Evolutionary conservation across 2,888 invertebrate genomes (phyloP).

Genomic region (Lasioglossum zephyrum): DNA sequence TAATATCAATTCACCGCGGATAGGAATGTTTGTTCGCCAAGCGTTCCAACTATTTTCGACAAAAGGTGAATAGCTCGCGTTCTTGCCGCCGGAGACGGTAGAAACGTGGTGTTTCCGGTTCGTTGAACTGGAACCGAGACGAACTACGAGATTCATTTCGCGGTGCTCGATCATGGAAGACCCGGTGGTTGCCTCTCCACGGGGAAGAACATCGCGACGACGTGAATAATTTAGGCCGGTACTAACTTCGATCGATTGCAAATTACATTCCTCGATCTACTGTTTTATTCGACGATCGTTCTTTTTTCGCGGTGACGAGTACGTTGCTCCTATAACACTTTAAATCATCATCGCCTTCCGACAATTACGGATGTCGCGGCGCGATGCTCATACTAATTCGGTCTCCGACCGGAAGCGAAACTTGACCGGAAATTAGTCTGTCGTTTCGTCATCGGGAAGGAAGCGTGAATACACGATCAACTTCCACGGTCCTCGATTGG

Average conservation of each 20-base stretch:
- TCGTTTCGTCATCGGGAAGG: slow-evolving; percentile 56
- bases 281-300: not conserved
- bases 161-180: slow-evolving; percentile 9
- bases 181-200: not conserved
- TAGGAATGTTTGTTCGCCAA: not conserved
- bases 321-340: slow-evolving; percentile 15
- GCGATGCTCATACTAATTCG: slow-evolving; percentile 37
- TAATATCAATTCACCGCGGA: not conserved
- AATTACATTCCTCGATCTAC: not conserved
- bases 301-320: not conserved
- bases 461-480: slow-evolving; percentile 47
- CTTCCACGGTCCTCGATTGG: not conserved
- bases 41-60: slow-evolving; percentile 12
- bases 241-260: not conserved
- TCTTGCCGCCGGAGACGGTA: slow-evolving; percentile 27
- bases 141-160: slow-evolving; percentile 33
- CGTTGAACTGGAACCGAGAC: slow-evolving; percentile 47
- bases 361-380: slow-evolving; percentile 25
- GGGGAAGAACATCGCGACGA: not conserved
- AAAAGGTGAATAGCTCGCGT: slow-evolving; percentile 13
- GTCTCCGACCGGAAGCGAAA: slow-evolving; percentile 55
- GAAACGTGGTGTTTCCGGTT: slow-evolving; percentile 46
- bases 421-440: slow-evolving; percentile 58
- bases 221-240: not conserved
- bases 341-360: slow-evolving; percentile 21